These are phyloP conservation scores for Rhineura floridana DNA, from an alignment of 2,113 vertebrate genomes.

Conservation along the genomic window DNA sequence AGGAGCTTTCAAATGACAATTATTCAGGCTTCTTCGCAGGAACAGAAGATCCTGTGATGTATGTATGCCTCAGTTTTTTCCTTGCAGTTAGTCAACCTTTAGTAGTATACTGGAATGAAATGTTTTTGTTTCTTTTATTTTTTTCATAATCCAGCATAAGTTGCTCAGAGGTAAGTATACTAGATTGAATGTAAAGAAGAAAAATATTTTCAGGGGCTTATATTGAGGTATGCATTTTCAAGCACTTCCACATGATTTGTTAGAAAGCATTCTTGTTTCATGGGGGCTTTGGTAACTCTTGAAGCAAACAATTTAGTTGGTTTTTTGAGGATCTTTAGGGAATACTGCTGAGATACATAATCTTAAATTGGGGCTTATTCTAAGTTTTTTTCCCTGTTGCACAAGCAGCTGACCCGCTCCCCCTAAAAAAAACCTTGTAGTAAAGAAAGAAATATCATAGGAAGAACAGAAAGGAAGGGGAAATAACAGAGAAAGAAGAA, in stretches of 20 bases:
- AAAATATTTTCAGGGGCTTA: background rate
- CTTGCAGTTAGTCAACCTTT: background rate
- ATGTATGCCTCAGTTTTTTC: background rate
- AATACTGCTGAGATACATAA: background rate
- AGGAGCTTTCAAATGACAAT: constrained; percentile 27
- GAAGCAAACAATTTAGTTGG: background rate
- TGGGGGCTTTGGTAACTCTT: background rate
- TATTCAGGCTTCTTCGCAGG: background rate
- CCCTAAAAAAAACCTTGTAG: no score
- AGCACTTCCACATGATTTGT: background rate
- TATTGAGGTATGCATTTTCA: background rate
- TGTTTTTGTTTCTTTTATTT: background rate
- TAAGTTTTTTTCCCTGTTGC: no score
- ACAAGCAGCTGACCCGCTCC: no score
- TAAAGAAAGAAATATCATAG: no score
- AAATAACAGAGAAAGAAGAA: no score
- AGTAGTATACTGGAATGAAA: background rate
- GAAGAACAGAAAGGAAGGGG: no score
- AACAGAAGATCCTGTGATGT: background rate
- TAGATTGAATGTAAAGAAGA: background rate
- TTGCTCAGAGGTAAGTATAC: background rate
- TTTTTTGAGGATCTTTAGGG: background rate
- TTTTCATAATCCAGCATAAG: background rate
- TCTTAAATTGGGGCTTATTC: background rate
- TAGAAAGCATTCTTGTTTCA: background rate